Conservation (phyloP, 1,140 invertebrate species). For the Anthonomus grandis region DNA sequence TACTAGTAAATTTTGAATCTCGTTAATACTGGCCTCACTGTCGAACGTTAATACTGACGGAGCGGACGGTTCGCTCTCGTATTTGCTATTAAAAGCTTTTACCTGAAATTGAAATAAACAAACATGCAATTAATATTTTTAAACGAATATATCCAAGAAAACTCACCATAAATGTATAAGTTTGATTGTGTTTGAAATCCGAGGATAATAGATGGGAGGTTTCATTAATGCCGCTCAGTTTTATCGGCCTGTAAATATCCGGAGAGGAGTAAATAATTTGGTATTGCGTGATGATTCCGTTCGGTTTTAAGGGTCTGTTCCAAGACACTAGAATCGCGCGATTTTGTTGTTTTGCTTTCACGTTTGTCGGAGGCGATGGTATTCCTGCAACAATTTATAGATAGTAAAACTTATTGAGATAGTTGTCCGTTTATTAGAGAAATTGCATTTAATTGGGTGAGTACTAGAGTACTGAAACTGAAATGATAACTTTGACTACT, state of each 20-base stretch:
- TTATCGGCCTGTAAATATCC: conserved; percentile 36
- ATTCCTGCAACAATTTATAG: no score
- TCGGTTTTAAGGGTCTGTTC: conserved; percentile 60
- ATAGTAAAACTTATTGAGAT: no score
- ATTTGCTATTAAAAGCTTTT: conserved; percentile 60
- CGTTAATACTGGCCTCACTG: conserved; percentile 58
- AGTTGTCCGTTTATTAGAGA: no score
- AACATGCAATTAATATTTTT: neutral
- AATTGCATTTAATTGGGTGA: no score
- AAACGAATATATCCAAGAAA: neutral
- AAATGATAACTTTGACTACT: no score
- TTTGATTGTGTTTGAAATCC: conserved; percentile 58
- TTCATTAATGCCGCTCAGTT: conserved; percentile 46
- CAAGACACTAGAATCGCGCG: conserved; percentile 65
- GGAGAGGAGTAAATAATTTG: conserved; percentile 53
- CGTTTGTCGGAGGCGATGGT: conserved; percentile 62
- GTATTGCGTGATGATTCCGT: conserved; percentile 64
- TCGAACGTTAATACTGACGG: conserved; percentile 59
- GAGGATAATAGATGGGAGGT: conserved; percentile 54
- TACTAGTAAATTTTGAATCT: conserved; percentile 56
- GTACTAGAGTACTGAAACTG: no score
- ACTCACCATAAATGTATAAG: conserved; percentile 74
- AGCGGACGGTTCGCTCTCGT: conserved; percentile 58
- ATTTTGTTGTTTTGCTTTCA: conserved; percentile 62
- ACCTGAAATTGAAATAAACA: conserved; percentile 51